A percentile compares a stretch with the other conserved stretches of the same genome.
Conservation (phyloP, 2,888 invertebrate species). For the Sinhomidia bicolor region DNA sequence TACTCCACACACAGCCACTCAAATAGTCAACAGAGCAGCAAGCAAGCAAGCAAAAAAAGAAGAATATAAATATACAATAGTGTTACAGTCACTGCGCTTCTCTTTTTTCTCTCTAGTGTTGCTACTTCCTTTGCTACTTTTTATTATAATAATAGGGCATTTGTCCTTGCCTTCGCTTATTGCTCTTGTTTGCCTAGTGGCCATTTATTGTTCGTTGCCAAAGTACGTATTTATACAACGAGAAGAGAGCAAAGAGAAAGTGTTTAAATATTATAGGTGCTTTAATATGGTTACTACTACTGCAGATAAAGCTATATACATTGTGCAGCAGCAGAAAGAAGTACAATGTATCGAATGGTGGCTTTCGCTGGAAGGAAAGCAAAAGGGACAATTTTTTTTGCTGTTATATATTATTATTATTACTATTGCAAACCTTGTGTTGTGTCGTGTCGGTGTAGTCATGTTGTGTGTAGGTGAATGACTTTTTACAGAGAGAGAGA, state of each 20-base stretch:
- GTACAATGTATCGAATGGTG: not conserved
- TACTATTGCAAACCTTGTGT: not conserved
- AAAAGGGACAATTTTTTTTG: not conserved
- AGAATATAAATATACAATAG: too few species aligned
- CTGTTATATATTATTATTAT: not conserved
- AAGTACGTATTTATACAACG: not conserved
- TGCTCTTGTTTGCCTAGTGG: slow-evolving; percentile 20
- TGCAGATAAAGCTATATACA: not conserved
- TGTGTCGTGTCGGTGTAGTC: not conserved
- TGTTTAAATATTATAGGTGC: not conserved
- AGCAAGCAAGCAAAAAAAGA: too few species aligned
- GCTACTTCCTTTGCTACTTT: not conserved
- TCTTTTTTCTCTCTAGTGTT: not conserved
- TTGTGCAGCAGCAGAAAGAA: not conserved
- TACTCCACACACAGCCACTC: not conserved
- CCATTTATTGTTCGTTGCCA: not conserved
- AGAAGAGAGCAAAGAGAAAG: not conserved
- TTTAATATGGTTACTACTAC: not conserved
- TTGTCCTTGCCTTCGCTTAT: slow-evolving; percentile 25
- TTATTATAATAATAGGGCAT: slow-evolving; percentile 4
- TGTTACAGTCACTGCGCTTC: not conserved
- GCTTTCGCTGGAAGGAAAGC: not conserved
- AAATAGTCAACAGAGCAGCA: too few species aligned
- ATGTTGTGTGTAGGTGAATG: slow-evolving; percentile 28
- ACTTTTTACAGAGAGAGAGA: not conserved